Conservation (phyloP, 2,797 vertebrate genomes). For the Darevskia nairensis region DNA sequence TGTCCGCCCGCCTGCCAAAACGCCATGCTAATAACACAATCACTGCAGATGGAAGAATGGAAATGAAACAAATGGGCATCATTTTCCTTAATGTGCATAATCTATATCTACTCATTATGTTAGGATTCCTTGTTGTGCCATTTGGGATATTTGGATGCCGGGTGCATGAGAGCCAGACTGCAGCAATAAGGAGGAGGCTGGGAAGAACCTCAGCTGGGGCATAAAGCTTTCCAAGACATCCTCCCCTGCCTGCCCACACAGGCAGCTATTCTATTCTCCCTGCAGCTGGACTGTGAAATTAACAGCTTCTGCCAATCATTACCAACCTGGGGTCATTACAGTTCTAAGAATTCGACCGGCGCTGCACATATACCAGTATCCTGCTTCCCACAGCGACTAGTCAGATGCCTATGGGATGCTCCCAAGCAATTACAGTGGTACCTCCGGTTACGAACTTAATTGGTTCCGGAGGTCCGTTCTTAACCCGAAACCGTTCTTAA, state of each 20-base stretch:
- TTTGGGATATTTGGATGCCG: neutral
- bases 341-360: neutral
- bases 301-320: neutral
- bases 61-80: conserved; percentile 14
- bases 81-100: neutral
- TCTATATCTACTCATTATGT: neutral
- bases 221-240: neutral
- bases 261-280: conserved; percentile 37
- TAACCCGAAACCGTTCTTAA: too few relatives aligned
- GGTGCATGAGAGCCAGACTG: neutral
- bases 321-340: neutral
- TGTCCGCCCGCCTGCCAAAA: neutral
- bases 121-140: neutral
- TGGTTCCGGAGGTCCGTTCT: too few relatives aligned
- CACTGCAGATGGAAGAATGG: conserved; percentile 1
- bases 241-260: neutral
- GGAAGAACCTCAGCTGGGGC: neutral
- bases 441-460: too few relatives aligned
- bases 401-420: neutral
- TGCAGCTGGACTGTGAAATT: conserved; percentile 36
- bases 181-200: neutral
- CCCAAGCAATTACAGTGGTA: too few relatives aligned
- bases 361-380: neutral
- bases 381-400: neutral
- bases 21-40: neutral